Base-by-base conservation (phyloP, 2,888 invertebrate species). In the Mellilla xanthometata region DNA sequence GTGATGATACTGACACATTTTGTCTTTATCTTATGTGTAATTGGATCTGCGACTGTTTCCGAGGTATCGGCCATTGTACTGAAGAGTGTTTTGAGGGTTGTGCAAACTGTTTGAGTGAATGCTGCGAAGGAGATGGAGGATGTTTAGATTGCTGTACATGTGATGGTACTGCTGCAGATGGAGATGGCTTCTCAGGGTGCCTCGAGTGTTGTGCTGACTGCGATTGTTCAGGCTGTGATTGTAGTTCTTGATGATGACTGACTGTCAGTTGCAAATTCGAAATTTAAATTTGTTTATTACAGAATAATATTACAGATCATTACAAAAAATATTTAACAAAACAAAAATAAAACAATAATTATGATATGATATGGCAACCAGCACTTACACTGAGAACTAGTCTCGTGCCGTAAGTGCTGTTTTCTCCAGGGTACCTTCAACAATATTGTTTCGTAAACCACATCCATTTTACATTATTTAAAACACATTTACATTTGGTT, bases 1-100 rank as follows among this genome's bases (percentile, higher is more conserved):
- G 54, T 10, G 57, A 55, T 8, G 52, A 62, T 4, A 13, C 7
- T 33, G 65, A 62, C 34, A 51, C 52, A 0, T 60, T 56, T 12
- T 61, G 55, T 33, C 42, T 59, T 31, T 50, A 36, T 27, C 28
- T 45, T 12, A 6, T 64, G 5, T 65, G 65, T 29, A 49, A 41
- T n/a, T 55, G 60, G 28, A 45, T 70, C 1, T 52, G 58, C 0
- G 34, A 53, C 6, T 58, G 60, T 29, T 72, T 63, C 33, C 47
- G 58, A 24, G 40, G 41, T 0, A 44, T 67, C 1, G 49, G 51
- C 6, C 50, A 55, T 2, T 69, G 68, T 34, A 61, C 64, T 0
- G 68, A 72, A 2, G 32, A 11, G 0, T 68, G 64, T 40, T 70
- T 63, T 19, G 62, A 68, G 1, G 42, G 49, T 0, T 72, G 66